Percentiles rank a stretch among this genome's conserved stretches.
Conservation (phyloP, 2,888 invertebrate species). For the Calephelis perditalis region DNA sequence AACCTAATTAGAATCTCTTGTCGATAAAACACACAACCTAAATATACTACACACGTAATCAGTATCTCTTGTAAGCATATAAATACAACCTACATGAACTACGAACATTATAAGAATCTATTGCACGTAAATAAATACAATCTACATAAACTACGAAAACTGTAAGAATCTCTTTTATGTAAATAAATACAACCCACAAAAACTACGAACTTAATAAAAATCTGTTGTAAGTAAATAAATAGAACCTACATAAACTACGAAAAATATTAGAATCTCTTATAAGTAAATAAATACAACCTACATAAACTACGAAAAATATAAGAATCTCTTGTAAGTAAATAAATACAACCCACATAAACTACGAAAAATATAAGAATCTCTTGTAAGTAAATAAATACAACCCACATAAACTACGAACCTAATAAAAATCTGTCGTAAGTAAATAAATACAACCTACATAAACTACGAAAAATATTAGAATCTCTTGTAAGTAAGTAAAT, state of each 20-base stretch:
- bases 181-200: not conserved
- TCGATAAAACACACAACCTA: no score
- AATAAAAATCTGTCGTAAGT: slow-evolving; percentile 38
- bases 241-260: no score
- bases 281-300: not conserved
- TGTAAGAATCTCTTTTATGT: no score
- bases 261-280: no score
- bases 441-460: no score
- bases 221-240: slow-evolving; percentile 38
- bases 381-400: not conserved
- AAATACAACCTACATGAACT: not conserved
- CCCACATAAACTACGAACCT: not conserved
- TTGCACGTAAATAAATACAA: slow-evolving; percentile 34
- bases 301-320: not conserved
- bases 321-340: slow-evolving; percentile 39
- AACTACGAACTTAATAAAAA: not conserved
- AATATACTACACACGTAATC: no score
- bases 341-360: no score
- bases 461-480: no score
- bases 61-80: no score
- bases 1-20: no score
- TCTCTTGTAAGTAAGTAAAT: not conserved
- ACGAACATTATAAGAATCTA: slow-evolving; percentile 24
- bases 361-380: no score
- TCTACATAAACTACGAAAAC: no score